Evolutionary conservation across 1,140 invertebrate species (phyloP), one percentile per base, ranked within the genome.

Genomic region (Magallana angulata): DNA sequence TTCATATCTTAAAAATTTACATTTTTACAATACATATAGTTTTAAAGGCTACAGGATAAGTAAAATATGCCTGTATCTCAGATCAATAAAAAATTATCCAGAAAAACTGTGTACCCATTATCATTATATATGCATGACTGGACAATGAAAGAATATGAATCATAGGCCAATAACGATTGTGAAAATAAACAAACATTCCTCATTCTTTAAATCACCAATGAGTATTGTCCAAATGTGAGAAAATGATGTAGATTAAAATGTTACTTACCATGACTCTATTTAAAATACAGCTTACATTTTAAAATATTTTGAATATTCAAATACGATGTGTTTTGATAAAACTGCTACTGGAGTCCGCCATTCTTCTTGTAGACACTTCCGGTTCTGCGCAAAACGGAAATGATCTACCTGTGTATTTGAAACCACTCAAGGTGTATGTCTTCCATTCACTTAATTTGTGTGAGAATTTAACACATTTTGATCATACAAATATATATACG

Each of bases 261-360:
- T 76, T 30, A 76, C 68, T 76, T 76, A 76, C 68, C 68, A 24
- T 76, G 68, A 76, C 68, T 12, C 36, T 76, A 24, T 76, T 30
- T 76, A 30, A 36, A 30, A 76, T 12, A 76, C 68, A 76, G 68
- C 24, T 76, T 76, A 76, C 68, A 76, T 76, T 76, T 76, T 76
- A 76, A 76, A 76, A 76, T 30, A 30, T 76, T 76, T 76, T 76
- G 68, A 76, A 76, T 76, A 36, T 76, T 76, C 68, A 76, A 76
- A 76, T 76, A 4, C 12, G 24, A 12, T 76, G 12, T 76, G 24
- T 30, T 76, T 76, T 76, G 24, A 30, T 30, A 76, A 76, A 76
- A 18, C 36, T 24, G 60, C 18, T 18, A 18, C 60, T 76, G 68
- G 68, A 76, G 68, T 76, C 68, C 68, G 68, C 68, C 68, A 76